Base-by-base conservation (phyloP, 2,113 vertebrate species). In the Ceyx cyanopectus region DNA sequence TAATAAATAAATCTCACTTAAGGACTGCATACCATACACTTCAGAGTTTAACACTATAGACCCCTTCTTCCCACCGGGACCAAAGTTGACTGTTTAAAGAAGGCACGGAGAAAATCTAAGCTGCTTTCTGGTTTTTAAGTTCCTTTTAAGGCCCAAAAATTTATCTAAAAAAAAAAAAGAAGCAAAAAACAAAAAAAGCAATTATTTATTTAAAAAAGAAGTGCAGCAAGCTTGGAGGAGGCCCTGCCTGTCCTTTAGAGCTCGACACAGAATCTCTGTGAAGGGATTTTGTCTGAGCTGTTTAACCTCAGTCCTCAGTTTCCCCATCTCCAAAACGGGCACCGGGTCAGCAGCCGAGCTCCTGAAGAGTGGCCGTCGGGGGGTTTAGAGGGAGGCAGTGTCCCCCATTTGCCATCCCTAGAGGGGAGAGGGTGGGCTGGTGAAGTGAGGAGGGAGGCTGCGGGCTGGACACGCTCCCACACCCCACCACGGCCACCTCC, bases 1-100 rank as follows among this genome's bases (percentile, higher is more conserved):
- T 77, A 93, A 92, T 77, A 93, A 92, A 94, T 89, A 89, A 91
- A 77, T 85, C 60, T 16, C 79, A n/a, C 12, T 8, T 70, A 85
- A 85, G 43, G 32, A 20, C 30, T 80, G 50, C 63, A 80, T 91
- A 32, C 58, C 67, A 82, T 91, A 32, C 58, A 80, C 20, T 69
- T 85, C 68, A 69, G 70, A 72, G 40, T 87, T 70, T 80, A 85
- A 62, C 48, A 68, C 11, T 66, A 74, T 41, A 66, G 26, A 62
- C 14, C 9, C 17, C 30, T 46, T 46, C 54, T 87, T 87, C 63
- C 32, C 32, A 45, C 21, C 23, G 22, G 26, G 43, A 87, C 81
- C 67, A 73, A 93, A 93, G 20, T 14, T 1, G 5, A 37, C 4
- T 2, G 6, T 76, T 92, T 87, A 45, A 79, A 81, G 70, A 58